These are phyloP conservation scores for Lasius platythorax DNA, from an alignment of 2,888 invertebrate species.

Conservation along the genomic window DNA sequence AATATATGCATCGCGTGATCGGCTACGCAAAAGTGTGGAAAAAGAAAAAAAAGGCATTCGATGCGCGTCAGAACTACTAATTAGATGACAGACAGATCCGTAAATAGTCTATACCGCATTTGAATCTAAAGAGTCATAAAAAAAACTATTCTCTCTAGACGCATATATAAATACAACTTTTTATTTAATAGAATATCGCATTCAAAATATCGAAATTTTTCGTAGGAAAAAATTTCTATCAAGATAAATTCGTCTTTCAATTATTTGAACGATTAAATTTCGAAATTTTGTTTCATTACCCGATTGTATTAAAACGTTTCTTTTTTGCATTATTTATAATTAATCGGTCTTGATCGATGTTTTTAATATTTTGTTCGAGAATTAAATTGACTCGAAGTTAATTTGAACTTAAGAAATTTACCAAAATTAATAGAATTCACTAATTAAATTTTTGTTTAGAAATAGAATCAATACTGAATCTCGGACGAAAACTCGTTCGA, in stretches of 20 bases:
- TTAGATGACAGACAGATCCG: neutral
- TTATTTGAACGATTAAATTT: neutral
- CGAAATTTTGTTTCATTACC: neutral
- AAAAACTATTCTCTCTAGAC: neutral
- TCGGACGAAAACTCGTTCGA: neutral
- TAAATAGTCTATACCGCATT: neutral
- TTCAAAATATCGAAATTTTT: neutral
- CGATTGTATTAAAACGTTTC: neutral
- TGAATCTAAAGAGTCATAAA: neutral
- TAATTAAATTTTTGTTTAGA: neutral
- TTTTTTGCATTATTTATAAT: neutral
- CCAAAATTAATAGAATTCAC: neutral
- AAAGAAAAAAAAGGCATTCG: slow-evolving; percentile 25
- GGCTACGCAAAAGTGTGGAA: slow-evolving; percentile 40
- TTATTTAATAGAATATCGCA: neutral
- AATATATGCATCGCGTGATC: slow-evolving; percentile 63
- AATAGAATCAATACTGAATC: neutral
- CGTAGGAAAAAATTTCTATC: neutral
- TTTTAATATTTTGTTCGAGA: neutral
- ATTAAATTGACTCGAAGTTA: neutral
- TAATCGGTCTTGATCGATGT: neutral
- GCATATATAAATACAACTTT: neutral
- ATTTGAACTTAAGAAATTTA: neutral
- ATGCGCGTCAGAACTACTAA: slow-evolving; percentile 44
- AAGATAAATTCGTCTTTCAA: neutral